Percentiles rank a stretch among this genome's conserved stretches.
Evolutionary conservation across 2,797 vertebrate species (phyloP).

Genomic region (Okamejei kenojei): DNA sequence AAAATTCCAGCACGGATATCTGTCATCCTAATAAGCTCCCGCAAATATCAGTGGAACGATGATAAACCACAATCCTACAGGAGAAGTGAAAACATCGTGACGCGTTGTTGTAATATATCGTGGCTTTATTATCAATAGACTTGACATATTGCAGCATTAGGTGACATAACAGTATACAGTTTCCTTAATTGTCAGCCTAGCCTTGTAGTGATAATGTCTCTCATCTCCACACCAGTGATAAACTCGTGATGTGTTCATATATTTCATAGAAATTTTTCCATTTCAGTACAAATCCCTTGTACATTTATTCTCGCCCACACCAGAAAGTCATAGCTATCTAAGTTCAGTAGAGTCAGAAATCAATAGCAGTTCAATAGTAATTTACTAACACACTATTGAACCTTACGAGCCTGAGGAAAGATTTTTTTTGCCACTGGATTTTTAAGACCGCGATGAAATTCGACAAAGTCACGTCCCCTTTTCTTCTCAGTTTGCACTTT

Average conservation of each 20-base stretch:
- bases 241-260: slow-evolving; percentile 33
- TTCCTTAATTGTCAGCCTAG: slow-evolving; percentile 9
- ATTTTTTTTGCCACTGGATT: neutral
- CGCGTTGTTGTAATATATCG: neutral
- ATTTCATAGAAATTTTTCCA: slow-evolving; percentile 29
- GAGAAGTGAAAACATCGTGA: slow-evolving; percentile 25
- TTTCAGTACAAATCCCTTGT: slow-evolving; percentile 1
- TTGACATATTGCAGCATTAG: slow-evolving; percentile 25
- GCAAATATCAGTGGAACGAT: slow-evolving; percentile 25
- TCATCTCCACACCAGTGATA: slow-evolving; percentile 32
- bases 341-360: slow-evolving; percentile 33
- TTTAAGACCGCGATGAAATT: neutral
- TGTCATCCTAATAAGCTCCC: slow-evolving; percentile 17
- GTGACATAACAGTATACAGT: neutral
- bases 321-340: slow-evolving; percentile 18
- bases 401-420: neutral
- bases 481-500: too few species aligned
- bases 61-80: slow-evolving; percentile 4
- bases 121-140: slow-evolving; percentile 27
- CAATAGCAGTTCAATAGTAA: slow-evolving; percentile 33
- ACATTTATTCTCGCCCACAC: slow-evolving; percentile 31
- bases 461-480: neutral
- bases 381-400: neutral
- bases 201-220: slow-evolving; percentile 3
- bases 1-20: neutral